Evolutionary conservation across 2,113 vertebrate species (phyloP), one percentile per base, ranked within the genome.

Genomic region (Plectropomus leopardus): DNA sequence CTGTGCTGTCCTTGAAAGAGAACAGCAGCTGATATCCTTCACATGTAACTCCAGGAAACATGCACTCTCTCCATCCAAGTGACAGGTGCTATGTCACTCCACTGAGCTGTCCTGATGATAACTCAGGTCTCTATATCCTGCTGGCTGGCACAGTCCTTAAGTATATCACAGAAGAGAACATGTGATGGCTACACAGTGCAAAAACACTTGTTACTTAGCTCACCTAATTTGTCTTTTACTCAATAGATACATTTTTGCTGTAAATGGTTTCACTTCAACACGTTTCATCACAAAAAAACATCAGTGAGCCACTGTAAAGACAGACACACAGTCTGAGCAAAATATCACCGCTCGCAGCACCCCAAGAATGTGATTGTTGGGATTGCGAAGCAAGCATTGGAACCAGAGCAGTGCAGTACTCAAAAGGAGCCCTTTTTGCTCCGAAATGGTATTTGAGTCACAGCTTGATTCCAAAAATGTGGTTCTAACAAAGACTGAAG

Each of bases 361-460:
- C 66, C 40, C 36, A 75, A 55, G 84, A 92, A 76, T 87, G 84
- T 84, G 84, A 93, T 82, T 89, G 70, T 82, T 81, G 73, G 71
- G 77, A 32, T 64, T 82, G 72, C 74, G 59, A 64, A 82, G 40
- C 61, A 86, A 90, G 83, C 24, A 69, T 36, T 59, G 45, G 75
- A 42, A 68, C 24, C 74, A 32, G 77, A 84, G 51, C 50, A 26
- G 76, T 86, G 80, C 58, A 44, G 66, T 71, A 60, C 76, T 90
- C 79, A 81, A 66, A 92, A 92, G 64, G 45, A 93, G 86, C 81
- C 61, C 72, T 85, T 88, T 90, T 89, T 89, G 83, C 76, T 77
- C 90, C 61, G 90, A n/a, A 92, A 93, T 92, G 63, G 68, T 81
- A 72, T 91, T 90, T 82, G 86, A 88, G 76, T 88, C 88, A 83